Base-by-base conservation (phyloP, 2,113 vertebrate species). In the Syrrhaptes paradoxus region DNA sequence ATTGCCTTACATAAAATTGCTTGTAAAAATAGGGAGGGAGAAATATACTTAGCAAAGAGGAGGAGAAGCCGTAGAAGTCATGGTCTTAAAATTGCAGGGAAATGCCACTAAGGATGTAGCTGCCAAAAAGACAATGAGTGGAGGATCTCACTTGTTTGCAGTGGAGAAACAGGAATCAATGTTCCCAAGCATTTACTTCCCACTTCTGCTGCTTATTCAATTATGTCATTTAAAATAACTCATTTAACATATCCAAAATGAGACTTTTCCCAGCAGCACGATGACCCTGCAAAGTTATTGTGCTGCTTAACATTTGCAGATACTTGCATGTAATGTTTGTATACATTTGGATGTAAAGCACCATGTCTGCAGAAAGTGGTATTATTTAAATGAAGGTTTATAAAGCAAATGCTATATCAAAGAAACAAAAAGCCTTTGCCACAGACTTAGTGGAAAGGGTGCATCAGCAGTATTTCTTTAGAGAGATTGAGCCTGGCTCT, bases 391-490 rank as follows among this genome's bases (percentile, higher is more conserved):
- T 76, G 54, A 85, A 43, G 12, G n/a, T 63, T 92, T 91, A 51
- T 85, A 79, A 70, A 21, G 71, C 31, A 78, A 92, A 87, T 74
- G 49, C 59, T 81, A 1, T 51, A 31, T 14, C 26, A 87, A 95
- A 91, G 78, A 94, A 93, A 89, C 78, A 84, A 87, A 88, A 92
- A 87, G 41, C 77, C 43, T 62, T 81, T 91, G 80, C 95, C 52
- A 21, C 55, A 66, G 90, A 62, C 65, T 83, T 76, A 90, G 49
- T 8, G 1, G 21, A 57, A 71, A 72, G 63, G 41, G 28, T 46
- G 31, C 66, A 82, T 87, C 46, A 70, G 61, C 95, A 91, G 70
- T 92, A 91, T 84, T 77, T 84, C n/a, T 77, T 88, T 94, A 36
- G 54, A 86, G 68, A 43, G 84, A 45, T 52, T 93, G 86, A 95